Evolutionary conservation across 2,888 invertebrate genomes (phyloP).

Genomic region (Oscheius sp.): DNA sequence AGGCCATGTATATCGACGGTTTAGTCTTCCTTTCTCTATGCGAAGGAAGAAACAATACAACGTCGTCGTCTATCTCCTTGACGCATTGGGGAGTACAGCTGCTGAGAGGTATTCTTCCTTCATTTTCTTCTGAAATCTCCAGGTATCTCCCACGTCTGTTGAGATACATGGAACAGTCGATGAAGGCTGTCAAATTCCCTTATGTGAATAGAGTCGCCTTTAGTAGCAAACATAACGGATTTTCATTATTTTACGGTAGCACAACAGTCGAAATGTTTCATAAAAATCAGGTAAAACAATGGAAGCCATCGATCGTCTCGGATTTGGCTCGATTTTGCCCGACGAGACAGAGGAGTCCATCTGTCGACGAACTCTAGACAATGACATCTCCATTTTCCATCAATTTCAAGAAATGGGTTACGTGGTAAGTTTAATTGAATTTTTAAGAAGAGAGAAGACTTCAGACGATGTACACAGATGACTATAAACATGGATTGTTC

Average conservation of each 20-base stretch:
- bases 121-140: not conserved
- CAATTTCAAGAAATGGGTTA: not conserved
- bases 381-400: not conserved
- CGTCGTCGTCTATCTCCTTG: too few species aligned
- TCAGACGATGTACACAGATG: not conserved
- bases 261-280: too few species aligned
- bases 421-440: not conserved
- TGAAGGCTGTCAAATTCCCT: not conserved
- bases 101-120: too few species aligned
- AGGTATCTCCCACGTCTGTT: not conserved
- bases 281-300: not conserved
- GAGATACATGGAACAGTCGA: not conserved
- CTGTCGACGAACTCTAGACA: not conserved
- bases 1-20: too few species aligned
- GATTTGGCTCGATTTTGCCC: not conserved
- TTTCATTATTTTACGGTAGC: not conserved
- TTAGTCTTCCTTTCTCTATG: too few species aligned
- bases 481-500: not conserved
- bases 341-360: not conserved
- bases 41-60: too few species aligned
- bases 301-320: not conserved
- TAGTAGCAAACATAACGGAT: not conserved
- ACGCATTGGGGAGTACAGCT: too few species aligned
- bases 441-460: too few species aligned
- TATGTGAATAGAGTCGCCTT: not conserved